Evolutionary conservation across 1,140 invertebrate genomes (phyloP), one percentile per base, ranked within the genome.

Genomic region (Daktulosphaira vitifoliae): DNA sequence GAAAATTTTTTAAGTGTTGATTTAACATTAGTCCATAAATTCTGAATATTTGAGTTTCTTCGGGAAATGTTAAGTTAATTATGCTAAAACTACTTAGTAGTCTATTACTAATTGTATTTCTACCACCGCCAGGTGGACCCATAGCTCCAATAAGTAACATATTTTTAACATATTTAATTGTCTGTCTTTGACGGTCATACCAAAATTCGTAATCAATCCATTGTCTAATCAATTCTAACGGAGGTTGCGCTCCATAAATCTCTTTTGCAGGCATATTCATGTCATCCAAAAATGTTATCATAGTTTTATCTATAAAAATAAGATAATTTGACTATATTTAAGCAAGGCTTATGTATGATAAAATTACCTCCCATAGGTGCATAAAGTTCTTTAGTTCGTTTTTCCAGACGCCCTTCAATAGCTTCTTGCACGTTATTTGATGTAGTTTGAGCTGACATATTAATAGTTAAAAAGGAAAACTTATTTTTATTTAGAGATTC

Each of bases 331-430:
- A n/a, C n/a, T n/a, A n/a, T n/a, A n/a, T n/a, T n/a, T n/a, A n/a
- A n/a, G n/a, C n/a, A n/a, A n/a, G n/a, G n/a, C n/a, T n/a, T n/a
- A n/a, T n/a, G n/a, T n/a, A n/a, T n/a, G n/a, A n/a, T n/a, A n/a
- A n/a, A n/a, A n/a, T n/a, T 33, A 33, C 29, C 29, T 6, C 5
- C 29, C 29, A 33, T 39, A 1, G 56, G 56, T 5, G 44, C 42
- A 16, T 33, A 62, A 0, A 33, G 18, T 5, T 62, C 42, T 81
- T 96, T 96, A 62, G 90, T 81, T 64, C 93, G 80, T 75, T 93
- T 96, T 74, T 96, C 92, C 65, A 97, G 76, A 75, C 95, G 95
- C 13, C 84, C 86, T 91, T 96, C 95, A 13, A 62, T 86, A n/a
- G 83, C 83, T 65, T 88, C 83, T 74, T 88, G 85, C 0, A 87